phyloP scores from a whole-genome alignment of 2,113 vertebrate species.

The Corydoras maculifer region DNA sequence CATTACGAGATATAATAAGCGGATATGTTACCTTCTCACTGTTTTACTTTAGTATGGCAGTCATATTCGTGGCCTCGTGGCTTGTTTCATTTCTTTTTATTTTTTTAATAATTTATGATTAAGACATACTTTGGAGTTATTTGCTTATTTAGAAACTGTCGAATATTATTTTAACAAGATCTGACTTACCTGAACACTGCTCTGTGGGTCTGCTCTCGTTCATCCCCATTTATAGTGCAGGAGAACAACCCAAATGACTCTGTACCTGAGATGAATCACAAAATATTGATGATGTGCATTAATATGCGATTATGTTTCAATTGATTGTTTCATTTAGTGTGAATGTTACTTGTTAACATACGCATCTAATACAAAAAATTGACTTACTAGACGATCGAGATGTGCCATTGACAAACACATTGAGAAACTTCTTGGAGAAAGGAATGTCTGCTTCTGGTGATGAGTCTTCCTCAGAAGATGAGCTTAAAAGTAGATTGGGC shows the following conservation, averaged over 20 bases:
- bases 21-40: no score
- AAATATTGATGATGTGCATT: not conserved
- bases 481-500: slow-evolving; percentile 61
- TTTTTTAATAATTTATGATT: no score
- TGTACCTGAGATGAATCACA: slow-evolving; percentile 69
- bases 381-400: slow-evolving; percentile 93
- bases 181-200: slow-evolving; percentile 75
- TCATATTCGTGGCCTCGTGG: no score
- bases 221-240: slow-evolving; percentile 86
- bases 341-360: not conserved
- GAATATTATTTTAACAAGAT: not conserved
- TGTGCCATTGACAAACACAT: slow-evolving; percentile 95
- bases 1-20: no score
- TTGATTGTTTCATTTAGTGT: no score
- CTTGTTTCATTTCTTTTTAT: no score
- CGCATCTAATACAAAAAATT: not conserved
- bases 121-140: not conserved
- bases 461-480: slow-evolving; percentile 73
- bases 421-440: slow-evolving; percentile 98
- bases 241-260: slow-evolving; percentile 98
- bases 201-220: slow-evolving; percentile 90
- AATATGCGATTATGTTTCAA: no score
- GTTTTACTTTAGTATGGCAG: no score
- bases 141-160: not conserved
- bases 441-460: slow-evolving; percentile 89